These are phyloP conservation scores for Sphaeramia orbicularis DNA, from an alignment of 2,797 vertebrate genomes.

Conservation along the genomic window DNA sequence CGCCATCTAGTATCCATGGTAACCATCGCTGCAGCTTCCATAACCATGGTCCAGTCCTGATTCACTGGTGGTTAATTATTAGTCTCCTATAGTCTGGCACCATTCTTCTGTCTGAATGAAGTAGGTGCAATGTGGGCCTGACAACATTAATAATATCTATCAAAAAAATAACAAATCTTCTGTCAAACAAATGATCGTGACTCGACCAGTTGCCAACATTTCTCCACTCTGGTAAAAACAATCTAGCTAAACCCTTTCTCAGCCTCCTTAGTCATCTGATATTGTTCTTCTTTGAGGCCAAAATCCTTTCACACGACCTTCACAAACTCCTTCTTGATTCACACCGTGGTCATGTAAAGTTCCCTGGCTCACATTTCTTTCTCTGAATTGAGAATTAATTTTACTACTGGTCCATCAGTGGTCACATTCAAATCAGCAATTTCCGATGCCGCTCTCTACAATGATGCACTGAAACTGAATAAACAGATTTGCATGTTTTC, in stretches of 20 bases:
- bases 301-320: conserved; percentile 1
- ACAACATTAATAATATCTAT: not conserved
- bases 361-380: too few relatives aligned
- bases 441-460: not conserved
- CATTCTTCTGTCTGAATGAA: not conserved
- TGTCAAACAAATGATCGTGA: too few relatives aligned
- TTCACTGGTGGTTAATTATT: not conserved
- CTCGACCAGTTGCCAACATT: conserved; percentile 10
- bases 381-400: not conserved
- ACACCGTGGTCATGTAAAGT: too few relatives aligned
- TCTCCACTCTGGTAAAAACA: conserved; percentile 26
- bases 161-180: not conserved
- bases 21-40: conserved; percentile 19
- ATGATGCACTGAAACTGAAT: not conserved
- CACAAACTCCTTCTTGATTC: not conserved
- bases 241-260: not conserved
- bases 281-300: not conserved
- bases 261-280: not conserved
- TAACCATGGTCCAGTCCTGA: not conserved
- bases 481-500: conserved; percentile 3
- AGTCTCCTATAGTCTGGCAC: not conserved
- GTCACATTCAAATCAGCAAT: conserved; percentile 1
- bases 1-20: conserved; percentile 36
- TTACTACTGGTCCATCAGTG: not conserved
- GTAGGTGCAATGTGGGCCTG: not conserved